These are phyloP conservation scores for Carcinoscorpius rotundicauda DNA, from an alignment of 1,140 invertebrate genomes.

Conservation along the genomic window DNA sequence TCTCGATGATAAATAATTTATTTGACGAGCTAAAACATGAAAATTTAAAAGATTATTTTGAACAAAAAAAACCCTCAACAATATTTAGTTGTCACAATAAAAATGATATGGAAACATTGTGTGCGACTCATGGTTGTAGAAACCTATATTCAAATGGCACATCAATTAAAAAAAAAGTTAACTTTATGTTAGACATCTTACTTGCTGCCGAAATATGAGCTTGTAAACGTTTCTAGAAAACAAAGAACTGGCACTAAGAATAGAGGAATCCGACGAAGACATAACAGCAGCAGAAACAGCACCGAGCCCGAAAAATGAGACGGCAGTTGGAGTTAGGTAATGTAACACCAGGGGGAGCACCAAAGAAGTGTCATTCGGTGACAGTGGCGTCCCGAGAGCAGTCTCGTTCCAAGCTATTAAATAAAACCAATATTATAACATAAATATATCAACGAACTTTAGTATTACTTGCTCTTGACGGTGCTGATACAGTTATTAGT, in stretches of 20 bases:
- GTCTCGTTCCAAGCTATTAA: conserved; percentile 84
- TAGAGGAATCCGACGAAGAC: conserved; percentile 96
- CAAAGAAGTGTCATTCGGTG: conserved; percentile 61
- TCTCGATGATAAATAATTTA: too few relatives aligned
- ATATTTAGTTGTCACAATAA: too few relatives aligned
- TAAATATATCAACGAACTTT: too few relatives aligned
- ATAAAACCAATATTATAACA: conserved; percentile 2
- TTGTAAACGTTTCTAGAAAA: conserved; percentile 97
- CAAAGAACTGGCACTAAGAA: conserved; percentile 93
- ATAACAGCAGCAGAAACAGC: conserved; percentile 97
- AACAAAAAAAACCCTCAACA: too few relatives aligned
- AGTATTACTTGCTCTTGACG: too few relatives aligned
- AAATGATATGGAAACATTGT: too few relatives aligned
- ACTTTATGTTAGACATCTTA: conserved; percentile 31
- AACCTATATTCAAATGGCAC: too few relatives aligned
- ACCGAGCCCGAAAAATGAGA: conserved; percentile 92
- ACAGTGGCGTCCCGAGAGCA: conserved; percentile 52
- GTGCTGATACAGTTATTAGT: too few relatives aligned
- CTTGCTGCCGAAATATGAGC: conserved; percentile 83
- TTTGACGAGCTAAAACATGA: too few relatives aligned
- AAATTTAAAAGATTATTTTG: too few relatives aligned
- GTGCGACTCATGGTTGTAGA: too few relatives aligned
- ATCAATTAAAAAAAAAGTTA: too few relatives aligned
- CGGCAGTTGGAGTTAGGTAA: conserved; percentile 78
- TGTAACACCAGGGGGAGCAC: conserved; percentile 94